A percentile compares a stretch with the other conserved stretches of the same genome.
These are phyloP conservation scores for Cygnus olor DNA, from an alignment of 2,797 vertebrate species.

Conservation along the genomic window DNA sequence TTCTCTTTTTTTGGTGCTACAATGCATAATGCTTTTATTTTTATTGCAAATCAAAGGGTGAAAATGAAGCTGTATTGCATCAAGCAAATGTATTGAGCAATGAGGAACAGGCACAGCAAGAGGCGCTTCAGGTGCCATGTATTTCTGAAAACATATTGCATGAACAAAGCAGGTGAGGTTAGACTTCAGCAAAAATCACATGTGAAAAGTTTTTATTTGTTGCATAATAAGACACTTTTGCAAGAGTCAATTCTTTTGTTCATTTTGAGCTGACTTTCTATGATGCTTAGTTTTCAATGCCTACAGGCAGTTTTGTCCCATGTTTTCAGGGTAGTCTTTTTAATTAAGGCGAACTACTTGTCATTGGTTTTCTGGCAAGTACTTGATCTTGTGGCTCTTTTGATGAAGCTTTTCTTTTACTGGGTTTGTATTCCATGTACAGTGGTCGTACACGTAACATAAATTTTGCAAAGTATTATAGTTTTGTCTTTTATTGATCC, in stretches of 20 bases:
- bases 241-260: background rate
- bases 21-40: constrained; percentile 14
- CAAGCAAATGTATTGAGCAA: constrained; percentile 26
- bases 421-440: background rate
- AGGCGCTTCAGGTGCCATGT: background rate
- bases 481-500: background rate
- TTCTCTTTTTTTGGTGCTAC: background rate
- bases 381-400: background rate
- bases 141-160: background rate
- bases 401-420: background rate
- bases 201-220: background rate
- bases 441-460: background rate
- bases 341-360: background rate
- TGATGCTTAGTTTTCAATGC: background rate
- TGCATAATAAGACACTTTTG: background rate
- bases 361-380: background rate
- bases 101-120: constrained; percentile 33
- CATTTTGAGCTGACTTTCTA: background rate
- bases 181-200: background rate
- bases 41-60: constrained; percentile 53
- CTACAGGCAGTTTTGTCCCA: background rate
- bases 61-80: constrained; percentile 42
- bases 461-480: background rate
- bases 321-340: background rate
- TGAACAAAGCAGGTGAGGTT: constrained; percentile 69